These are phyloP conservation scores for Spilogale gracilis DNA, from an alignment of 2,113 vertebrate species.

Conservation along the genomic window DNA sequence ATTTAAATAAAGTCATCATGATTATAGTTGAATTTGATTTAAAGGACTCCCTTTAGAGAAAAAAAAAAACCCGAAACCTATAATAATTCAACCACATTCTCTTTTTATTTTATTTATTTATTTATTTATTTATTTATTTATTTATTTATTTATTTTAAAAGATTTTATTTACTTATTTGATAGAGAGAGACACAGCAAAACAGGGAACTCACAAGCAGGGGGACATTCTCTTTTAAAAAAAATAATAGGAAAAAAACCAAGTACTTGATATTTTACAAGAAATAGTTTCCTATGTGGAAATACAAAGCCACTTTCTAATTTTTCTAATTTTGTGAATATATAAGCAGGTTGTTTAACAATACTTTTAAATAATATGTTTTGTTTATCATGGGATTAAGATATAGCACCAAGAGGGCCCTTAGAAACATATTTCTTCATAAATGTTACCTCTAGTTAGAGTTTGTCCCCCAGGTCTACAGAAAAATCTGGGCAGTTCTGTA, in stretches of 20 bases:
- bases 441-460: not conserved
- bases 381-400: not conserved
- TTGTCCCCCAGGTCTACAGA: not conserved
- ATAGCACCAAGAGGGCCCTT: not conserved
- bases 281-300: not conserved
- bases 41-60: not conserved
- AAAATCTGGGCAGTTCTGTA: fast-evolving
- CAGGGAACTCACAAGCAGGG: too few relatives aligned
- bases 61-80: too few relatives aligned
- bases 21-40: not conserved
- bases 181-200: too few relatives aligned
- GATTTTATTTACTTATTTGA: too few relatives aligned
- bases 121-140: too few relatives aligned
- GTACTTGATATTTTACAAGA: not conserved
- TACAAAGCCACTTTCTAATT: not conserved
- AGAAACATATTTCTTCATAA: not conserved
- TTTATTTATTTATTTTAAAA: too few relatives aligned
- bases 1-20: not conserved
- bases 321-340: not conserved
- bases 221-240: not conserved
- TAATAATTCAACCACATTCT: not conserved
- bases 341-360: not conserved
- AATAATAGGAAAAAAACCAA: not conserved
- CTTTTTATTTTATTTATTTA: not conserved
- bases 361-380: not conserved